These are phyloP conservation scores for Styela plicata DNA, from an alignment of 23 tunicate species.

Conservation along the genomic window DNA sequence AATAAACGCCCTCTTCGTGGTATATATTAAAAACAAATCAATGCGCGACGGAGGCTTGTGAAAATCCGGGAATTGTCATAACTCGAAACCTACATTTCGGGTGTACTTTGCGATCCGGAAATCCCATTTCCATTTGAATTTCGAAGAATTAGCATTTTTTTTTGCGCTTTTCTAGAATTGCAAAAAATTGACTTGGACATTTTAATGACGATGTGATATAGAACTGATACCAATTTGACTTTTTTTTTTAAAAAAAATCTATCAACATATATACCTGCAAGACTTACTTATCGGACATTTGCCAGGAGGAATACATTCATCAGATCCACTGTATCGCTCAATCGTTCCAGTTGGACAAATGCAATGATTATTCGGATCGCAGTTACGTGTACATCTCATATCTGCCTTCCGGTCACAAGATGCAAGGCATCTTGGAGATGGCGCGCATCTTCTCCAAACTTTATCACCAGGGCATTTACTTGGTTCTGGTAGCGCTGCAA, in stretches of 20 bases:
- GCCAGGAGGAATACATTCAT: background rate
- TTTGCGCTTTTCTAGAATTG: no score
- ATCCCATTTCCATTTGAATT: no score
- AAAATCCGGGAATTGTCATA: no score
- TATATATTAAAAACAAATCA: no score
- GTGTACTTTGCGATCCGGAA: no score
- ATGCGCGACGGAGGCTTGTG: no score
- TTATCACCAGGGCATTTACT: background rate
- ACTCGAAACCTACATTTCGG: no score
- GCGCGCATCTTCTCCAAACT: background rate
- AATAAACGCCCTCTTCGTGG: no score
- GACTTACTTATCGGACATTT: background rate
- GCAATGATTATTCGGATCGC: background rate
- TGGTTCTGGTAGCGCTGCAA: background rate
- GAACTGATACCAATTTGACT: background rate
- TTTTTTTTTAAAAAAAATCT: background rate
- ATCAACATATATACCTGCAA: background rate
- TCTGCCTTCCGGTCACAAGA: background rate
- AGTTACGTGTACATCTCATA: background rate
- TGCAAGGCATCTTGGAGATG: background rate
- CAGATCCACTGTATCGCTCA: background rate
- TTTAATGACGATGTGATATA: no score
- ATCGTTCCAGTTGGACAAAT: background rate
- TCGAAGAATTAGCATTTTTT: no score
- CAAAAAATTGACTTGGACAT: no score